A percentile compares a stretch with the other conserved stretches of the same genome.
Conservation (phyloP, 2,113 vertebrate species). For the Sapayoa aenigma region DNA sequence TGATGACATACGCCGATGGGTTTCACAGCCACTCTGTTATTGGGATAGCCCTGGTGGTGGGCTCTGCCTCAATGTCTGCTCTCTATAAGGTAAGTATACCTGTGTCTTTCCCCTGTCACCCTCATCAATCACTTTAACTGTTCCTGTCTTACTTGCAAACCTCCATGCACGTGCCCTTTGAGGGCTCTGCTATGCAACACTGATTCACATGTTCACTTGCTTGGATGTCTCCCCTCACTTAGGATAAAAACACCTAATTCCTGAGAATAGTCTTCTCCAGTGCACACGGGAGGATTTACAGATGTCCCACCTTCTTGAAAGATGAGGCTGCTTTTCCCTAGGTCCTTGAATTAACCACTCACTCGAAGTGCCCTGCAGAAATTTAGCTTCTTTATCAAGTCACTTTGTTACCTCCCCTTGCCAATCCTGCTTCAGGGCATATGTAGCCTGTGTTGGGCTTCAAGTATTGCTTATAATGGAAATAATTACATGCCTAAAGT, state of each 20-base stretch:
- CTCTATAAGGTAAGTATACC: slow-evolving; percentile 89
- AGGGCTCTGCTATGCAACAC: neutral
- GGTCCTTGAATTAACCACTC: neutral
- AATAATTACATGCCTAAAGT: neutral
- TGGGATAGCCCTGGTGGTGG: slow-evolving; percentile 92
- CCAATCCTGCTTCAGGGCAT: neutral
- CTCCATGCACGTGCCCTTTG: neutral
- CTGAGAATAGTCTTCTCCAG: neutral
- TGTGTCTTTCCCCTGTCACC: neutral
- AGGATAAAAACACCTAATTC: neutral
- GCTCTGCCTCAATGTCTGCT: slow-evolving; percentile 92
- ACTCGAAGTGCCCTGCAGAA: neutral
- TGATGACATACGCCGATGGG: slow-evolving; percentile 96
- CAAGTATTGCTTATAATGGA: neutral
- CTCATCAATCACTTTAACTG: neutral
- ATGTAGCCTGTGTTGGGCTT: neutral
- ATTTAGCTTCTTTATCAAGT: neutral
- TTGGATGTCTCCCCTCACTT: neutral
- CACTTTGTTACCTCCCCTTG: neutral
- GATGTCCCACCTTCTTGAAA: neutral
- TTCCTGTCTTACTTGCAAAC: neutral
- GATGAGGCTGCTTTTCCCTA: neutral
- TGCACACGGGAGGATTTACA: neutral
- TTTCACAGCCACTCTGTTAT: slow-evolving; percentile 97
- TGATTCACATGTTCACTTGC: neutral